These are phyloP conservation scores for Anarrhichthys ocellatus DNA, from an alignment of 2,113 vertebrate genomes.

Conservation along the genomic window DNA sequence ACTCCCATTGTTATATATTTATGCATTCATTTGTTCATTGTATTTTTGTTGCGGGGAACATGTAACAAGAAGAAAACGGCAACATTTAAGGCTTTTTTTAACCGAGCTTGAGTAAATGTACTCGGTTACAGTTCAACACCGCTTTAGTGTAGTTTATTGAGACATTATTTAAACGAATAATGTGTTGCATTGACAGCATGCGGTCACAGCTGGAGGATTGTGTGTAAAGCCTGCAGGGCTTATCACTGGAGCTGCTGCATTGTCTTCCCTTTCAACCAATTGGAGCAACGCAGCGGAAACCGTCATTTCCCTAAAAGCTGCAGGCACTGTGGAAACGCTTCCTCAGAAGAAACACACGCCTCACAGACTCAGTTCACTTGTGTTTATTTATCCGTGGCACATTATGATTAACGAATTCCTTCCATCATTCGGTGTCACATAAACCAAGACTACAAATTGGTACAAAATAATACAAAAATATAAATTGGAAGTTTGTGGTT, in stretches of 20 bases:
- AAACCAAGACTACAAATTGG: constrained; percentile 64
- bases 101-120: not conserved
- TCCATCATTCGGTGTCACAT: constrained; percentile 67
- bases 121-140: not conserved
- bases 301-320: constrained; percentile 3
- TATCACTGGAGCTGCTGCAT: constrained; percentile 12
- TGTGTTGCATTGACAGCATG: constrained; percentile 28
- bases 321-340: not conserved
- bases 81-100: not conserved
- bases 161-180: constrained; percentile 16
- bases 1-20: not conserved
- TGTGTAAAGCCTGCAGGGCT: constrained; percentile 25
- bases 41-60: not conserved
- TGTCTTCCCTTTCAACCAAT: constrained; percentile 22
- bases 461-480: constrained; percentile 79
- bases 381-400: constrained; percentile 73
- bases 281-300: not conserved
- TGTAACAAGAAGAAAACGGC: not conserved
- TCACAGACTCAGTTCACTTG: constrained; percentile 44
- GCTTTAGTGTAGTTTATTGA: not conserved
- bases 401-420: constrained; percentile 60
- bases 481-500: constrained; percentile 52
- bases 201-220: constrained; percentile 43
- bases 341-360: constrained; percentile 37
- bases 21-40: not conserved